phyloP scores from a whole-genome alignment of 2,888 invertebrate genomes.

The Cryptophagus acutangulus region DNA sequence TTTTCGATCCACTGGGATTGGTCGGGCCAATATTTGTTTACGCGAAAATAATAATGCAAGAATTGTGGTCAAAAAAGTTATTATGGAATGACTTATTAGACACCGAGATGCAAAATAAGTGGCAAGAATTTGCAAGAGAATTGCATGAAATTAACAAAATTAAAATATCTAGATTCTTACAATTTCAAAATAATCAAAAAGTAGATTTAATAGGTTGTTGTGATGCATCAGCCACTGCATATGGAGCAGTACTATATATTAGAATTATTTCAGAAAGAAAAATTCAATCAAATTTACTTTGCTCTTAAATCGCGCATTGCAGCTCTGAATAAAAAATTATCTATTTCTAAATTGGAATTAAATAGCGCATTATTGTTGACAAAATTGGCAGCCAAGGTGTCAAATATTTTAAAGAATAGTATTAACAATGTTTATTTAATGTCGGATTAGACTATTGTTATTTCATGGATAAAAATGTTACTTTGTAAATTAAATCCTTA shows the following conservation, averaged over 20 bases:
- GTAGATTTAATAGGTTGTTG: conserved; percentile 13
- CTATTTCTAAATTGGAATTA: conserved; percentile 6
- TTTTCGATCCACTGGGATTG: conserved; percentile 16
- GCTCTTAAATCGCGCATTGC: conserved; percentile 12
- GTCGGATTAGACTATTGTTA: conserved; percentile 12
- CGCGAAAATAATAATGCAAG: conserved; percentile 17
- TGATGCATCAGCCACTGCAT: conserved; percentile 10
- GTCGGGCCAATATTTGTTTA: conserved; percentile 12
- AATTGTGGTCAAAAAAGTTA: conserved; percentile 14
- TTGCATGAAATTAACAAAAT: conserved; percentile 1
- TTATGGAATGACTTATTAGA: conserved; percentile 16
- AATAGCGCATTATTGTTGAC: conserved; percentile 5
- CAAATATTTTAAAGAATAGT: not conserved
- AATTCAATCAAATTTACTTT: not conserved
- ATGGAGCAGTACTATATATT: conserved; percentile 8
- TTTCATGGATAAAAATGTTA: conserved; percentile 8
- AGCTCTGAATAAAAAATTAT: conserved; percentile 5
- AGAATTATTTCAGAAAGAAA: not conserved
- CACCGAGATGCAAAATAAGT: conserved; percentile 8
- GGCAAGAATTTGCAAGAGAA: conserved; percentile 10
- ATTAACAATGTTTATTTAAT: not conserved
- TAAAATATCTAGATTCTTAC: conserved; percentile 5
- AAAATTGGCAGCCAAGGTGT: conserved; percentile 3
- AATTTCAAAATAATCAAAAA: not conserved
- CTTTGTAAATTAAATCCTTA: conserved; percentile 10